phyloP scores from a whole-genome alignment of 1,140 invertebrate genomes.

The Anthonomus grandis region DNA sequence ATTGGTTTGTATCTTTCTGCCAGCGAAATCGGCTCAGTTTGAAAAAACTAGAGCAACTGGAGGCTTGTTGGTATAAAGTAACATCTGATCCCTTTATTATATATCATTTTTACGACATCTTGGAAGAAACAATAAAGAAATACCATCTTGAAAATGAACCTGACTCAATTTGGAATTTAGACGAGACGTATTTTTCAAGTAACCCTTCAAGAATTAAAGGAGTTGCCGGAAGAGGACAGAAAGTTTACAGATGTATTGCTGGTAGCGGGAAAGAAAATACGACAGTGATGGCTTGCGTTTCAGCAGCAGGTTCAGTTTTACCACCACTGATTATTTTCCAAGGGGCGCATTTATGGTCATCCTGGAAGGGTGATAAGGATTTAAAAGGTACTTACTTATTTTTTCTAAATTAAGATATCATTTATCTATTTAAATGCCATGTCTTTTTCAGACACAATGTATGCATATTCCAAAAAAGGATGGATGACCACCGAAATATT shows the following conservation, averaged over 20 bases:
- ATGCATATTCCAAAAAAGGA: neutral
- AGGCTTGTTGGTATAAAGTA: neutral
- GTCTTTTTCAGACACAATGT: too few relatives aligned
- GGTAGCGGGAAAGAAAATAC: constrained; percentile 18
- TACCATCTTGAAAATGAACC: neutral
- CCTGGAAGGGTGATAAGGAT: too few relatives aligned
- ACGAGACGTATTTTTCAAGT: constrained; percentile 3
- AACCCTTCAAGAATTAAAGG: constrained; percentile 12
- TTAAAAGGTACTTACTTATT: too few relatives aligned
- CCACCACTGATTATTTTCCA: constrained; percentile 22
- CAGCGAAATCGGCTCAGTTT: constrained; percentile 9
- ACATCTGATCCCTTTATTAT: neutral
- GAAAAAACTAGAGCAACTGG: constrained; percentile 15
- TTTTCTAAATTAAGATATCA: too few relatives aligned
- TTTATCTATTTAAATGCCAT: too few relatives aligned
- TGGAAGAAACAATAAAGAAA: neutral
- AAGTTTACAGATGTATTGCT: constrained; percentile 9
- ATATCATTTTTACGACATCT: neutral
- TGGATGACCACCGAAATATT: neutral
- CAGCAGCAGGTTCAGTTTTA: constrained; percentile 1
- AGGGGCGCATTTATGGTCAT: constrained; percentile 11
- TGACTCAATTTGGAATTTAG: constrained; percentile 7
- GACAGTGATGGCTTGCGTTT: constrained; percentile 9
- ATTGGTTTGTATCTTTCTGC: constrained; percentile 12
- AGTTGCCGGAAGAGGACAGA: neutral